These are phyloP conservation scores for Zosterops hypoxanthus DNA, from an alignment of 2,113 vertebrate genomes.

Conservation along the genomic window DNA sequence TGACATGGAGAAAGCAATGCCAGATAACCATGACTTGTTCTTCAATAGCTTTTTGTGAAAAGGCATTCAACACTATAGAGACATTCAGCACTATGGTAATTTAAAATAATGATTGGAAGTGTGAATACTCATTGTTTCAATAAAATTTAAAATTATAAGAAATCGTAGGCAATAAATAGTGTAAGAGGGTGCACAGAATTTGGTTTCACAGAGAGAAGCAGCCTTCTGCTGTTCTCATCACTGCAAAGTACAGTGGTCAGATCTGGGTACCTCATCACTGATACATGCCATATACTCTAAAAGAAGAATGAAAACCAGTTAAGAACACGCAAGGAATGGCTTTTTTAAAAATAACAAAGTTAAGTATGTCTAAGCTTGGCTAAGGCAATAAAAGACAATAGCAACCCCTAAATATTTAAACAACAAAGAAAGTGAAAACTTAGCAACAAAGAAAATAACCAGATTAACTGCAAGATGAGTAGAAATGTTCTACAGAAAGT, in stretches of 20 bases:
- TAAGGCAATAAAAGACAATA: neutral
- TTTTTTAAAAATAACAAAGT: neutral
- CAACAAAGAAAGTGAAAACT: neutral
- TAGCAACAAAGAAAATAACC: neutral
- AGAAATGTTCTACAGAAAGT: neutral
- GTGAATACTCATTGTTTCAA: neutral
- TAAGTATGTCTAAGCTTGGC: neutral
- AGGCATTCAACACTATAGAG: neutral
- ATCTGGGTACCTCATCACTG: neutral
- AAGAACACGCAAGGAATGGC: neutral
- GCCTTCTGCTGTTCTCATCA: neutral
- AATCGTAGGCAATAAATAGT: neutral
- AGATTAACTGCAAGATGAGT: neutral
- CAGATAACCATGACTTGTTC: neutral
- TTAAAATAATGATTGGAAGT: neutral
- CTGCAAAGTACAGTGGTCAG: neutral
- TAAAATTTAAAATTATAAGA: neutral
- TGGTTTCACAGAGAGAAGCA: neutral
- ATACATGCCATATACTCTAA: neutral
- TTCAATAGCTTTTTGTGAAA: neutral
- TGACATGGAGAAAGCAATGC: neutral
- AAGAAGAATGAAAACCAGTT: neutral
- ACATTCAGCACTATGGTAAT: neutral
- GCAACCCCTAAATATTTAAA: constrained; percentile 22
- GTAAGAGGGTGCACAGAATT: neutral